Evolutionary conservation across 2,113 vertebrate species (phyloP).

Genomic region (Albula goreensis): DNA sequence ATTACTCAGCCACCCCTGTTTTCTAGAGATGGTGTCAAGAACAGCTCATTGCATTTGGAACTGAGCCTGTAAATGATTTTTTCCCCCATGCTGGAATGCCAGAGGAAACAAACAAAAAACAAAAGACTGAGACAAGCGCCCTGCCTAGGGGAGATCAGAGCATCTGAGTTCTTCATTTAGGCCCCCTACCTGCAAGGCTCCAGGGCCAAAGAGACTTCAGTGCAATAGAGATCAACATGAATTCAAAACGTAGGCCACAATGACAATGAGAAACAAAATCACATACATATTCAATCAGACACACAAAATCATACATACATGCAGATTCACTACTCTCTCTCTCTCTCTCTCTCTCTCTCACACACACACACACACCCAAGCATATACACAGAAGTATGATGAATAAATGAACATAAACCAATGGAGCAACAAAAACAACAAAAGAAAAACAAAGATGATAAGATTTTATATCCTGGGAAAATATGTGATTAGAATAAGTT

Average conservation of each 20-base stretch:
- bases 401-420: slow-evolving; percentile 20
- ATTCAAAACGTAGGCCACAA: neutral
- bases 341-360: slow-evolving; percentile 1
- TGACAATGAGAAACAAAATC: neutral
- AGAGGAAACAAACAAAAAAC: too few species aligned
- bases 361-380: neutral
- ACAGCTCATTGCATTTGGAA: too few species aligned
- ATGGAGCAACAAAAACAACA: slow-evolving; percentile 43
- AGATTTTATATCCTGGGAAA: slow-evolving; percentile 46
- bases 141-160: neutral
- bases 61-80: too few species aligned
- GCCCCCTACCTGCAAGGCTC: neutral
- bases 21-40: neutral
- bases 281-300: neutral
- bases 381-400: neutral
- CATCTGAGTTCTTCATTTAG: neutral
- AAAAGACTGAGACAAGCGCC: neutral
- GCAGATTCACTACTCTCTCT: neutral
- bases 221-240: neutral
- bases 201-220: neutral
- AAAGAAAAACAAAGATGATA: slow-evolving; percentile 37
- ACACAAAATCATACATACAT: neutral
- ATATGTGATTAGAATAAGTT: slow-evolving; percentile 23
- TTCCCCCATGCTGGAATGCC: too few species aligned
- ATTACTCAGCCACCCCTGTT: neutral